Evolutionary conservation across 1,140 invertebrate genomes (phyloP), one percentile per base, ranked within the genome.

Genomic region (Atta colombica): DNA sequence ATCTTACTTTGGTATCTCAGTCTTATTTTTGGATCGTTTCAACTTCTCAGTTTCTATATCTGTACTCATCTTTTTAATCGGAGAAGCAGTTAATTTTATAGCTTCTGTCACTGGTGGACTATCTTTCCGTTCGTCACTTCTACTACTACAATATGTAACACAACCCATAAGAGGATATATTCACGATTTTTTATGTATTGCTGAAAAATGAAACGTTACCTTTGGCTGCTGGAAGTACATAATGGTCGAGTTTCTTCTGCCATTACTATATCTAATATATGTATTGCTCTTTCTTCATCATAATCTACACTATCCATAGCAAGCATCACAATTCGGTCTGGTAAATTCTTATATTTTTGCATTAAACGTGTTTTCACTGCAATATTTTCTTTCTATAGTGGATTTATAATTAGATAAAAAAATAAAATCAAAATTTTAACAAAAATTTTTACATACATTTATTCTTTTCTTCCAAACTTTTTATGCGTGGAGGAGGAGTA

Each of bases 251-350:
- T 92, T 92, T 96, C 96, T 87, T 96, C 95, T 74, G 95, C 94
- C 58, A 97, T 95, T 92, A 98, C 97, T 68, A 97, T 97, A 84
- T 96, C 95, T 69, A 98, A 95, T 89, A 98, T 98, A 93, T 98
- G 97, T 87, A 96, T 96, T 7, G 98, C 98, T 85, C 97, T 95
- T 90, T 97, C 97, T 93, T 98, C 97, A 86, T 98, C 97, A 94
- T 97, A 98, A 92, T 97, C 97, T 1, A 98, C 98, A 93, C 98
- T 98, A 91, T 99, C 98, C 90, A 98, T 95, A n/a, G 98, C 98
- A 92, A 98, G 97, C 7, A 96, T 95, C 39, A 98, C 97, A 6
- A 99, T 97, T 88, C 97, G 96, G 90, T 98, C 98, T 8, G 97
- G 96, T 51, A 98, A 96, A 63, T 96, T 96, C 72, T 96, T 96